Evolutionary conservation across 2,888 invertebrate species (phyloP), one percentile per base, ranked within the genome.

Genomic region (Nesidiocoris tenuis): DNA sequence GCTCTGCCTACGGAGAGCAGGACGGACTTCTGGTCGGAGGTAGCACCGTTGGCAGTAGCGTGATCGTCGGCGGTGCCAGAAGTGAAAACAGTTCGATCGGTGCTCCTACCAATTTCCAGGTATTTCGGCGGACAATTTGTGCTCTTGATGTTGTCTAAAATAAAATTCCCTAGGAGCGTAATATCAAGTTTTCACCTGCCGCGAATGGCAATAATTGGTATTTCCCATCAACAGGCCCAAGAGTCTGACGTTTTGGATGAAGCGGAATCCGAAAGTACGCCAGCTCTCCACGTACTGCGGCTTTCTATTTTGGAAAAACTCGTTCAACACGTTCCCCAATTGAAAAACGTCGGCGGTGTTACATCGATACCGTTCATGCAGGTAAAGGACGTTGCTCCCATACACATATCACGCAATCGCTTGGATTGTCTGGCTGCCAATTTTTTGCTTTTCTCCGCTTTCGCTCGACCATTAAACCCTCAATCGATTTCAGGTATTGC

Each of bases 341-440:
- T 96, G 74, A 87, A 91, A 79, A 86, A 89, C 64, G 88, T 93
- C 78, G 92, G 92, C 21, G 96, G 96, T 1, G 90, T 94, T 5
- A 87, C 94, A 77, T 91, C 93, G 19, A 94, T 97, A 82, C 96
- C 97, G 0, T 94, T 94, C 82, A 90, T 97, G 83, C 96, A 97
- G 88, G 94, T 93, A 79, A 76, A 70, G 2, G 56, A 17, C 5
- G 19, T 56, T 63, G 54, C 17, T 39, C 39, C 3, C 12, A 39
- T 39, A 39, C 3, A 7, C 3, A 39, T 39, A 39, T 39, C 39
- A 39, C 12, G n/a, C n/a, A n/a, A n/a, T n/a, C n/a, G n/a, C n/a
- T n/a, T n/a, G n/a, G n/a, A n/a, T n/a, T n/a, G n/a, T n/a, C n/a
- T n/a, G n/a, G n/a, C n/a, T n/a, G n/a, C n/a, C n/a, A n/a, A n/a